These are phyloP conservation scores for Perognathus longimembris DNA, from an alignment of 2,113 vertebrate species.

Conservation along the genomic window DNA sequence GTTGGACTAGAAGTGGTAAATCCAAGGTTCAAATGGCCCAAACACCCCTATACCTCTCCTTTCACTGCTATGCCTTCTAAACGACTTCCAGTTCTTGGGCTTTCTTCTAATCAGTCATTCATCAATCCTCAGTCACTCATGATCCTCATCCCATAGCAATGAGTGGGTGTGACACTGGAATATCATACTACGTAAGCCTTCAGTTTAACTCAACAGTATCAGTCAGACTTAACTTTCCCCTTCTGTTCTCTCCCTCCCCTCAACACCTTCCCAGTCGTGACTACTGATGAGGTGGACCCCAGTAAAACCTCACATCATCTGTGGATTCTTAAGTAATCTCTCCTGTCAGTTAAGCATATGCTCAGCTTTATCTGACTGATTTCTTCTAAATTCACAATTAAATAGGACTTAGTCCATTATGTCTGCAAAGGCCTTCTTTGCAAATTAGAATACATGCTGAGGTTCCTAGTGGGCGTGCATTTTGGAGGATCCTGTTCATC, in stretches of 20 bases:
- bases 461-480: neutral
- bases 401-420: neutral
- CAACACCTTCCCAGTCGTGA: neutral
- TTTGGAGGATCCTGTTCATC: neutral
- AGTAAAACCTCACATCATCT: neutral
- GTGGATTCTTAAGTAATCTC: neutral
- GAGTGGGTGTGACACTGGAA: neutral
- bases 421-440: neutral
- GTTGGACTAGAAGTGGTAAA: neutral
- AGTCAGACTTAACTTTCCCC: neutral
- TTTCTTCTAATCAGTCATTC: neutral
- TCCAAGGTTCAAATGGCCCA: neutral
- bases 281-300: neutral
- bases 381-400: conserved; percentile 16
- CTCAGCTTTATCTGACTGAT: neutral
- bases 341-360: neutral
- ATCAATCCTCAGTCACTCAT: too few species aligned
- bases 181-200: neutral
- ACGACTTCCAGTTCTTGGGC: neutral
- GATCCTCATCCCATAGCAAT: neutral
- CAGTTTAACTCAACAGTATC: neutral
- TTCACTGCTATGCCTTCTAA: neutral
- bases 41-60: neutral
- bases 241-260: neutral
- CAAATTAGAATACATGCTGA: neutral